These are phyloP conservation scores for Papilio machaon DNA, from an alignment of 1,140 invertebrate genomes.

Conservation along the genomic window DNA sequence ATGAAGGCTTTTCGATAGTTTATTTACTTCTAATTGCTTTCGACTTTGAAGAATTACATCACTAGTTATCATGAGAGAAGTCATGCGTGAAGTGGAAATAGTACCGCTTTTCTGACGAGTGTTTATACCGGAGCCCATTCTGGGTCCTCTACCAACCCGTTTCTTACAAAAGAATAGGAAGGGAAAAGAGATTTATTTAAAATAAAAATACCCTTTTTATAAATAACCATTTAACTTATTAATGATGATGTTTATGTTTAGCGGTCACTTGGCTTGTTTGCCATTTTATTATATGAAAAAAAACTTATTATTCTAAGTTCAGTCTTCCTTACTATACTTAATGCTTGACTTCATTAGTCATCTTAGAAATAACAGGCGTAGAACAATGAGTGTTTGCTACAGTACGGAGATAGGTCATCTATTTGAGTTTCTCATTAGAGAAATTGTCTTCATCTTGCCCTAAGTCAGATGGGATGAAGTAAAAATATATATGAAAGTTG, in stretches of 20 bases:
- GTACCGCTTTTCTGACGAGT: too few species aligned
- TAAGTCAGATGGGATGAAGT: neutral
- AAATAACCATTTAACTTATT: too few species aligned
- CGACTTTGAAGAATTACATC: neutral
- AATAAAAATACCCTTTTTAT: too few species aligned
- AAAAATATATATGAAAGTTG: neutral
- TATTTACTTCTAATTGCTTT: neutral
- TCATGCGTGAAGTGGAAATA: too few species aligned
- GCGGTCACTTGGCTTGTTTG: neutral
- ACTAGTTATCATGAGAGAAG: neutral
- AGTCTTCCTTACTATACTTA: neutral
- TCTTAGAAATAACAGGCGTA: neutral
- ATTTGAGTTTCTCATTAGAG: neutral
- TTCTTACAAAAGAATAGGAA: too few species aligned
- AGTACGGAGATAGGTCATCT: neutral
- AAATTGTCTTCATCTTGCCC: neutral
- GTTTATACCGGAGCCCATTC: too few species aligned
- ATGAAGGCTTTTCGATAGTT: neutral
- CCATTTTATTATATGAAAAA: neutral
- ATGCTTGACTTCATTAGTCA: neutral
- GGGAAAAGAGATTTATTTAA: too few species aligned
- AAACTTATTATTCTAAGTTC: neutral
- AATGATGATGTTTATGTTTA: too few species aligned
- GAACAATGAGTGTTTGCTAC: neutral
- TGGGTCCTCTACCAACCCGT: too few species aligned